Evolutionary conservation across 2,797 vertebrate genomes (phyloP).

Genomic region (Neopelma chrysocephalum): DNA sequence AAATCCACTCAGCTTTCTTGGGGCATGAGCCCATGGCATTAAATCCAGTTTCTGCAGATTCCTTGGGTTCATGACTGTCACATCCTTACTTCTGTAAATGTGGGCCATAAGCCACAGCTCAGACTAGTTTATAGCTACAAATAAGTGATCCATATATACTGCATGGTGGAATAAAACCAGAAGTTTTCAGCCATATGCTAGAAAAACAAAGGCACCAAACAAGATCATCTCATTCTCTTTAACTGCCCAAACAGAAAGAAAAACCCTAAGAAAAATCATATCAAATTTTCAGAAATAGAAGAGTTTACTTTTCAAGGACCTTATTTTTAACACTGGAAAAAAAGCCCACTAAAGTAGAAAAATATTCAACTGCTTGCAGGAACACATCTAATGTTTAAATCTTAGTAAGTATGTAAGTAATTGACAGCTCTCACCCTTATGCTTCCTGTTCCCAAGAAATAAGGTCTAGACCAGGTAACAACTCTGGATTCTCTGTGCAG

Average conservation of each 20-base stretch:
- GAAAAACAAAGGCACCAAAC: neutral
- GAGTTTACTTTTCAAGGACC: neutral
- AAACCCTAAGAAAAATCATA: fast-evolving
- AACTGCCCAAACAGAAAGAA: neutral
- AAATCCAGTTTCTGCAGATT: neutral
- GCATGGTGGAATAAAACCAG: neutral
- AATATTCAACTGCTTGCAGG: neutral
- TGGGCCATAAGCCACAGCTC: neutral
- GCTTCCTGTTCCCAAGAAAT: constrained; percentile 98
- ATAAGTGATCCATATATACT: neutral
- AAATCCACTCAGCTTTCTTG: neutral
- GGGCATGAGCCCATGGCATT: neutral
- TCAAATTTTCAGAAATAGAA: neutral
- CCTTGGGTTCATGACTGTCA: neutral
- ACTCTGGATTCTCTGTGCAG: constrained; percentile 98
- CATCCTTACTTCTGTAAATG: neutral
- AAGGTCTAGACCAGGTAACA: constrained; percentile 98
- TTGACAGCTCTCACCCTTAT: constrained; percentile 87
- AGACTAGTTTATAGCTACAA: neutral
- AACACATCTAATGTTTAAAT: neutral
- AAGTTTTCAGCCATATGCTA: neutral
- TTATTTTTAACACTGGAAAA: neutral
- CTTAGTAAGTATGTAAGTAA: neutral
- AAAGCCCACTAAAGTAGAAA: neutral
- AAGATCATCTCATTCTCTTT: neutral